These are phyloP conservation scores for Pantherophis alleghaniensis DNA, from an alignment of 2,797 vertebrate genomes.

Conservation along the genomic window DNA sequence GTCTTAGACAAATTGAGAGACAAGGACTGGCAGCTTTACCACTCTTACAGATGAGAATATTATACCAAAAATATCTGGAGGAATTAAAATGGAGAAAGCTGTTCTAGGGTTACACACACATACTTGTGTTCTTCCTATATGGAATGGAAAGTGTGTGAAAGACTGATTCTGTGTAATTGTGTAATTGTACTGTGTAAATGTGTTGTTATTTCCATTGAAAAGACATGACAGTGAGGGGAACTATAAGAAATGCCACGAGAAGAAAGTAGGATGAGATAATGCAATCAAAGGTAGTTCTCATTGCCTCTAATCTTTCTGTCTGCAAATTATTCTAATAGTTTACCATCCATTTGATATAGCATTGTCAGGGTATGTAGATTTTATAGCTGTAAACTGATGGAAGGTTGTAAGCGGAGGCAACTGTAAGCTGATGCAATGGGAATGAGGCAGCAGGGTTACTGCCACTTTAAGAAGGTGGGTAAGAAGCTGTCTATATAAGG, in stretches of 20 bases:
- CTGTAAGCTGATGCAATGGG: no score
- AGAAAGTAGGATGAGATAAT: neutral
- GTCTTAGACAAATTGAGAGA: neutral
- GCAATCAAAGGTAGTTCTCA: neutral
- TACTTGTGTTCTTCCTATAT: neutral
- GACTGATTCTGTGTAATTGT: neutral
- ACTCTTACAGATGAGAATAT: neutral
- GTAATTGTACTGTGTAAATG: neutral
- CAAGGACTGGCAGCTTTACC: neutral
- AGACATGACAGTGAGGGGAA: neutral
- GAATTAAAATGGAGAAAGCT: neutral
- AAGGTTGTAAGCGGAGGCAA: no score
- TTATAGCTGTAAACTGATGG: no score
- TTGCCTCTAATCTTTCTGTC: neutral
- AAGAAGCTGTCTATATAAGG: no score
- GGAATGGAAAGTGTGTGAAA: neutral
- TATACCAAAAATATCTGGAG: neutral
- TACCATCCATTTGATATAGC: neutral
- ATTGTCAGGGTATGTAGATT: no score
- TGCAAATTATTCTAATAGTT: neutral
- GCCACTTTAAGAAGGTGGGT: no score
- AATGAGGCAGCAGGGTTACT: no score
- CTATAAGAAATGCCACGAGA: neutral
- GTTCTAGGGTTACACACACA: neutral
- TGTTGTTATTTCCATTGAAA: neutral